A percentile compares a stretch with the other conserved stretches of the same genome.
Conservation (phyloP, 2,888 invertebrate genomes). For the Unio pictorum region DNA sequence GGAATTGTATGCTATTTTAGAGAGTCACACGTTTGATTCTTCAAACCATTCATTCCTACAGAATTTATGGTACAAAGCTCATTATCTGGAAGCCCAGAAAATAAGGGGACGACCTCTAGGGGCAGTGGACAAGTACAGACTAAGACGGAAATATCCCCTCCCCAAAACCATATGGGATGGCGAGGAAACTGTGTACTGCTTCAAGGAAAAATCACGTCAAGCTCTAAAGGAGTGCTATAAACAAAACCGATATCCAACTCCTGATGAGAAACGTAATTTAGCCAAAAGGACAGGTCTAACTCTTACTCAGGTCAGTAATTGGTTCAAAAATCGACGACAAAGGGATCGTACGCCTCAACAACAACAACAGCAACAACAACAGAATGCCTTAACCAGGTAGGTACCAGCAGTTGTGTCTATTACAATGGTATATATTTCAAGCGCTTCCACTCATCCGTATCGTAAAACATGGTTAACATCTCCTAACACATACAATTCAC, state of each 20-base stretch:
- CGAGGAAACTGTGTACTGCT: conserved; percentile 98
- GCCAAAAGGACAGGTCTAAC: conserved; percentile 93
- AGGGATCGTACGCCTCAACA: conserved; percentile 69
- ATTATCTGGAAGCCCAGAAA: conserved; percentile 79
- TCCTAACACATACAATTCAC: too few species aligned
- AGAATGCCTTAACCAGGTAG: too few species aligned
- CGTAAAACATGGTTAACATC: too few species aligned
- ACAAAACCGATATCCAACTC: conserved; percentile 82
- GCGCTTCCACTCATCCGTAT: too few species aligned
- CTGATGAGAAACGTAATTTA: conserved; percentile 92
- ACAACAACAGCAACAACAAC: conserved; percentile 21
- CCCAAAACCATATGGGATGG: conserved; percentile 99
- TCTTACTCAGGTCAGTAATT: conserved; percentile 88
- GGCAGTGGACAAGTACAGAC: conserved; percentile 80
- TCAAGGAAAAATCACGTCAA: conserved; percentile 95
- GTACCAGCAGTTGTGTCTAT: too few species aligned
- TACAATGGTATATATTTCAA: too few species aligned
- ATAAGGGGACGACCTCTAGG: conserved; percentile 85
- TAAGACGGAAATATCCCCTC: conserved; percentile 92
- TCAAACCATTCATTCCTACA: conserved; percentile 90
- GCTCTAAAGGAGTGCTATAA: conserved; percentile 92
- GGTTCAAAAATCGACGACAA: conserved; percentile 74
- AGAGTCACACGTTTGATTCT: conserved; percentile 89
- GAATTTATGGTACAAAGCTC: conserved; percentile 94
- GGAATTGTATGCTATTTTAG: conserved; percentile 91